These are phyloP conservation scores for Tetheella fluctuosa DNA, from an alignment of 2,888 invertebrate genomes.

Conservation along the genomic window DNA sequence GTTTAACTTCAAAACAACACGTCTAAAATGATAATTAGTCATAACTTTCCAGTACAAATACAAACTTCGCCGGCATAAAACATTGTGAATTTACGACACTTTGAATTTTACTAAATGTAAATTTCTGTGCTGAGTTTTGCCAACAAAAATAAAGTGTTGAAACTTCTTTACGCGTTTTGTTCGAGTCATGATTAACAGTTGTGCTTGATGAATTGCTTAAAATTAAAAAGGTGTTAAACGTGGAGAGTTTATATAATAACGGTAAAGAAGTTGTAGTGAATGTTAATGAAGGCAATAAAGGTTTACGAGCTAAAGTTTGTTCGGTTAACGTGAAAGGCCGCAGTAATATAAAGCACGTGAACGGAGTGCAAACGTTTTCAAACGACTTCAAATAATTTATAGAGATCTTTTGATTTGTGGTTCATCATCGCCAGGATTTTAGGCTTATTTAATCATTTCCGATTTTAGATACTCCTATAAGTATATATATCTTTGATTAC, in stretches of 20 bases:
- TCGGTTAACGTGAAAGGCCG: neutral
- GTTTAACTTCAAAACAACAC: slow-evolving; percentile 11
- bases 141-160: slow-evolving; percentile 8
- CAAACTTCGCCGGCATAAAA: slow-evolving; percentile 15
- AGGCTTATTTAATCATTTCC: no score
- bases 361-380: neutral
- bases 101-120: neutral
- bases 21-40: slow-evolving; percentile 28
- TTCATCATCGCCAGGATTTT: neutral
- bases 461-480: no score
- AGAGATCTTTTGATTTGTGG: neutral
- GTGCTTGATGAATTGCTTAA: slow-evolving; percentile 5
- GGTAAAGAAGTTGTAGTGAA: slow-evolving; percentile 40
- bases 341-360: neutral
- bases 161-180: slow-evolving; percentile 5
- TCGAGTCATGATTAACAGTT: neutral
- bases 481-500: no score
- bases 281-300: slow-evolving; percentile 40
- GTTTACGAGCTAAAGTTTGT: slow-evolving; percentile 31
- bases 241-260: slow-evolving; percentile 49
- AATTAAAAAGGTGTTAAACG: slow-evolving; percentile 31
- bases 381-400: neutral
- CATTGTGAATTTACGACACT: slow-evolving; percentile 35
- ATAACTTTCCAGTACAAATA: slow-evolving; percentile 21
- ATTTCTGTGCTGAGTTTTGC: slow-evolving; percentile 17